Percentiles rank a stretch among this genome's conserved stretches.
These are phyloP conservation scores for Zaprionus nigranus DNA, from an alignment of 1,140 invertebrate species.

Conservation along the genomic window DNA sequence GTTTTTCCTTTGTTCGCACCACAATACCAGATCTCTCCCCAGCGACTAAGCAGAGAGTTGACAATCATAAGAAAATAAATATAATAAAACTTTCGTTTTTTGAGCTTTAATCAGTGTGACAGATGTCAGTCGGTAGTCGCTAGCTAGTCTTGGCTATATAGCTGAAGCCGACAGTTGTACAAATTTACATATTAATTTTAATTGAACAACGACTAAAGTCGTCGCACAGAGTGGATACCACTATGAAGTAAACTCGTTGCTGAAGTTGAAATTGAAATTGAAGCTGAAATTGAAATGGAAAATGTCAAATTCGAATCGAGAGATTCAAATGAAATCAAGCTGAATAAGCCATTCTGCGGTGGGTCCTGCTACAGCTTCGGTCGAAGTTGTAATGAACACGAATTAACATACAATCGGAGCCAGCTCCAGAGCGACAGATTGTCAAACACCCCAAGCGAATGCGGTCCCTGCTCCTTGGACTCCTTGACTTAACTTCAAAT, in stretches of 20 bases:
- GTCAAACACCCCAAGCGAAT: constrained; percentile 44
- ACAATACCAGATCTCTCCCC: constrained; percentile 37
- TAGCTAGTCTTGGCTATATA: neutral
- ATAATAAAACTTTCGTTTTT: constrained; percentile 14
- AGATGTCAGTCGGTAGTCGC: constrained; percentile 48
- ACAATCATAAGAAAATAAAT: constrained; percentile 18
- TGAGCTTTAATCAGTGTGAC: constrained; percentile 61
- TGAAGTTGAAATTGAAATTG: constrained; percentile 28
- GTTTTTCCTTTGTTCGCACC: constrained; percentile 35
- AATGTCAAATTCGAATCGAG: constrained; percentile 60
- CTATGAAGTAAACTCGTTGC: constrained; percentile 53
- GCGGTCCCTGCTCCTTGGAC: constrained; percentile 18
- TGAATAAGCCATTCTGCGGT: constrained; percentile 70
- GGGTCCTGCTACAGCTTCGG: constrained; percentile 37
- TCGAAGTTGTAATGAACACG: constrained; percentile 48
- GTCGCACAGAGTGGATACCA: constrained; percentile 43
- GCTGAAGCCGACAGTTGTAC: constrained; percentile 39
- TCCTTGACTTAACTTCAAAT: constrained; percentile 8
- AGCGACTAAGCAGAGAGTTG: constrained; percentile 20
- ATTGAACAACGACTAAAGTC: constrained; percentile 60
- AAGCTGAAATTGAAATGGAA: constrained; percentile 42
- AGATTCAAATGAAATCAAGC: constrained; percentile 30
- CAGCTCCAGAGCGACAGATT: constrained; percentile 49
- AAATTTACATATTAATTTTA: constrained; percentile 83
- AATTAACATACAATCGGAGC: constrained; percentile 75